Percentiles rank a stretch among this genome's conserved stretches.
These are phyloP conservation scores for Hemistola chrysoprasaria DNA, from an alignment of 2,888 invertebrate genomes.

Conservation along the genomic window DNA sequence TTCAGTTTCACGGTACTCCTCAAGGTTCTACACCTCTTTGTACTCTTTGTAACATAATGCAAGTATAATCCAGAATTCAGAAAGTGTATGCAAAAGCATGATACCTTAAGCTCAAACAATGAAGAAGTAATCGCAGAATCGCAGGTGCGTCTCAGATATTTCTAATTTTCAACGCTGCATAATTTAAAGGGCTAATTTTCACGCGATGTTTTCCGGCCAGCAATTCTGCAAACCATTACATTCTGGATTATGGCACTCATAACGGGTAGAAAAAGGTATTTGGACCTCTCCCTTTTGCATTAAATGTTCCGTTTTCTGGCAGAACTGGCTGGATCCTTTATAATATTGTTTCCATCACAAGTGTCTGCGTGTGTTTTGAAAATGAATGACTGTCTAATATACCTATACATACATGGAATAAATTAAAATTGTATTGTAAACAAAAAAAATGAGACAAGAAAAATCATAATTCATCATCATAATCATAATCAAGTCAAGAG, in stretches of 20 bases:
- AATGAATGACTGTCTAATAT: no score
- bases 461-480: no score
- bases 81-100: neutral
- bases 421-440: no score
- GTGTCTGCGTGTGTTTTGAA: no score
- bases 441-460: no score
- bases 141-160: slow-evolving; percentile 23
- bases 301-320: slow-evolving; percentile 43
- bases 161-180: slow-evolving; percentile 35
- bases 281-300: slow-evolving; percentile 10
- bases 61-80: neutral
- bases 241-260: slow-evolving; percentile 17
- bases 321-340: slow-evolving; percentile 28
- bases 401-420: no score
- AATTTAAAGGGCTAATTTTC: slow-evolving; percentile 30
- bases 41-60: no score
- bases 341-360: slow-evolving; percentile 1
- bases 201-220: slow-evolving; percentile 22
- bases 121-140: slow-evolving; percentile 19
- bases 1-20: no score
- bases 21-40: no score
- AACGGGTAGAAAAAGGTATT: slow-evolving; percentile 8
- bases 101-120: slow-evolving; percentile 8
- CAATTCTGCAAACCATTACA: slow-evolving; percentile 16
- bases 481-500: no score